Conservation (phyloP, 2,113 vertebrate species). For the Dolichallabes microphthalmus region DNA sequence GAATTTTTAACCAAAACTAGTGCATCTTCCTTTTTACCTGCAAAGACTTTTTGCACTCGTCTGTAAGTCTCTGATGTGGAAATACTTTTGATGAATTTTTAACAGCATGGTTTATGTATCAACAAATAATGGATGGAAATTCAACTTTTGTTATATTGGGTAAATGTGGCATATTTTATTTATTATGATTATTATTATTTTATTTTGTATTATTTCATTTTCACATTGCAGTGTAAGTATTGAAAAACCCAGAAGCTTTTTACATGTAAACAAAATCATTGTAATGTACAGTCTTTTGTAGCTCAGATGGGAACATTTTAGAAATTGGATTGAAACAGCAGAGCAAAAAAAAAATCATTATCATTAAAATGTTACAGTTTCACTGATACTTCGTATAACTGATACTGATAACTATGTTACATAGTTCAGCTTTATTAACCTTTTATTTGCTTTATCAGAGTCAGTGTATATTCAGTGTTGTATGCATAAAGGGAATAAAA, state of each 20-base stretch:
- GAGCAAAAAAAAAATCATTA: conserved; percentile 46
- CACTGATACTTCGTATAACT: neutral
- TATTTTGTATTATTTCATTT: neutral
- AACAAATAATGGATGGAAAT: neutral
- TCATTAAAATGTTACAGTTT: conserved; percentile 13
- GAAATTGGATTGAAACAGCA: conserved; percentile 47
- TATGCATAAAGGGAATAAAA: neutral
- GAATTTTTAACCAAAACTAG: neutral
- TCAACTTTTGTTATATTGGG: neutral
- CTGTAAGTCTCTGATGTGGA: neutral
- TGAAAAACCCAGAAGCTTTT: conserved; percentile 1
- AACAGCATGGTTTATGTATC: conserved; percentile 1
- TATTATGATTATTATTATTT: too few relatives aligned
- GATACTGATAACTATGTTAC: too few relatives aligned
- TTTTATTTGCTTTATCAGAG: neutral
- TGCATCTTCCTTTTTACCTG: neutral
- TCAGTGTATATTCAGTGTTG: neutral
- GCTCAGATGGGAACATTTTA: conserved; percentile 43
- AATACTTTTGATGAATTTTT: neutral
- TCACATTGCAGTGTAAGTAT: conserved; percentile 20
- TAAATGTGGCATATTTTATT: neutral
- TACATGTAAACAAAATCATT: conserved; percentile 29
- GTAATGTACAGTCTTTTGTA: conserved; percentile 34
- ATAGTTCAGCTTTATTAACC: neutral
- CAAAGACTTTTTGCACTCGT: neutral